A percentile compares a stretch with the other conserved stretches of the same genome.
Evolutionary conservation across 1,140 invertebrate species (phyloP).

Genomic region (Wiebesia pumilae): DNA sequence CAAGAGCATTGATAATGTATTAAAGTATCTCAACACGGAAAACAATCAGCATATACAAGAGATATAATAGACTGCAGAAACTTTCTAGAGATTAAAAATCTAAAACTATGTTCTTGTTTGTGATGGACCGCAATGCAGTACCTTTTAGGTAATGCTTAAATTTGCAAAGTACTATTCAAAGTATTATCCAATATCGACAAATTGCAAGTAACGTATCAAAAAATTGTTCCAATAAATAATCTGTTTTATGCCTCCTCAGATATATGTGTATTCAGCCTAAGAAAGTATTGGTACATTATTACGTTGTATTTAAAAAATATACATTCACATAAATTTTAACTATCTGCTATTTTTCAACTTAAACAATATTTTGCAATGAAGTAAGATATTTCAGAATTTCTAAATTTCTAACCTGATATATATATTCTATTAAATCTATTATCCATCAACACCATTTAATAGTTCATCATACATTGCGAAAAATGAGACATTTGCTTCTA

Average conservation of each 20-base stretch:
- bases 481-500: too few relatives aligned
- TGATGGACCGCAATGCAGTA: too few relatives aligned
- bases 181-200: constrained; percentile 4
- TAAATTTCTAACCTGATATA: too few relatives aligned
- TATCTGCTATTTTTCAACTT: too few relatives aligned
- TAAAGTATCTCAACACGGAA: constrained; percentile 3
- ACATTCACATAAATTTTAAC: too few relatives aligned
- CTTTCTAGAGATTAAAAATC: neutral
- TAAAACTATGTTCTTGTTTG: constrained; percentile 1
- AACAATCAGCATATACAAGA: constrained; percentile 20
- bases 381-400: too few relatives aligned
- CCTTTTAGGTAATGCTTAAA: constrained; percentile 4
- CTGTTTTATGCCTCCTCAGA: neutral
- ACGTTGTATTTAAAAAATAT: too few relatives aligned
- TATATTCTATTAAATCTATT: too few relatives aligned
- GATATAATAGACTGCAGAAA: neutral
- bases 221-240: constrained; percentile 1
- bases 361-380: too few relatives aligned
- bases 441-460: too few relatives aligned
- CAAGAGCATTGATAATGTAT: neutral
- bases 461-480: too few relatives aligned
- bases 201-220: constrained; percentile 15
- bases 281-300: too few relatives aligned
- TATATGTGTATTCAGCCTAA: neutral
- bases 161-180: neutral